These are phyloP conservation scores for Ptilodon capucinus DNA, from an alignment of 2,888 invertebrate genomes.

Conservation along the genomic window DNA sequence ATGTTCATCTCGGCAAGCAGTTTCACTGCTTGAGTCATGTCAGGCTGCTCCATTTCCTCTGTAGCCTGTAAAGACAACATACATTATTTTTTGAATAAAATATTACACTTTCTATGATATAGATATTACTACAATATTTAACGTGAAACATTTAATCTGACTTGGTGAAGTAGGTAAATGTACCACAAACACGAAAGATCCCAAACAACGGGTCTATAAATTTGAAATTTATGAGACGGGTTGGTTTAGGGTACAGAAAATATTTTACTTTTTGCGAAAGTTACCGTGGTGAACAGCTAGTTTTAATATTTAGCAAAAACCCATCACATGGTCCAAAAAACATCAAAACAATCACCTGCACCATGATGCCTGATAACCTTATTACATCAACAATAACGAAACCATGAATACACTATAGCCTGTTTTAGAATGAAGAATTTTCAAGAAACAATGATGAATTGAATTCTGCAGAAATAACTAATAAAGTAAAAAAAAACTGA, in stretches of 20 bases:
- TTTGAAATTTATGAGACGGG: too few species aligned
- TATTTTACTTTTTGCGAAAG: too few species aligned
- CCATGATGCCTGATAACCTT: slow-evolving; percentile 57
- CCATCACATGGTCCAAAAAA: not conserved
- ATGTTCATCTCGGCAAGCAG: slow-evolving; percentile 91
- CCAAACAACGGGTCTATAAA: too few species aligned
- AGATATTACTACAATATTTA: too few species aligned
- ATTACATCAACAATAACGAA: slow-evolving; percentile 1
- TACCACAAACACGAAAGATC: too few species aligned
- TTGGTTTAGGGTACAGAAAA: too few species aligned
- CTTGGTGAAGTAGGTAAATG: too few species aligned
- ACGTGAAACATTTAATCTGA: too few species aligned
- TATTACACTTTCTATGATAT: too few species aligned
- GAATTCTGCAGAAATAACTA: slow-evolving; percentile 6
- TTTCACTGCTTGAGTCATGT: slow-evolving; percentile 89
- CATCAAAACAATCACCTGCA: slow-evolving; percentile 58
- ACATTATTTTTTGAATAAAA: not conserved
- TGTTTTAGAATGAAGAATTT: not conserved
- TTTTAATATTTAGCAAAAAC: too few species aligned
- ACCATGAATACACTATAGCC: not conserved
- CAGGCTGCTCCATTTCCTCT: slow-evolving; percentile 84
- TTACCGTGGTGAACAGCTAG: too few species aligned
- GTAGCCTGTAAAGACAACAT: slow-evolving; percentile 55
- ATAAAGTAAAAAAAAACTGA: slow-evolving; percentile 12
- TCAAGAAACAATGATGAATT: not conserved